Evolutionary conservation across 2,888 invertebrate species (phyloP).

Genomic region (Dorcus hopei): DNA sequence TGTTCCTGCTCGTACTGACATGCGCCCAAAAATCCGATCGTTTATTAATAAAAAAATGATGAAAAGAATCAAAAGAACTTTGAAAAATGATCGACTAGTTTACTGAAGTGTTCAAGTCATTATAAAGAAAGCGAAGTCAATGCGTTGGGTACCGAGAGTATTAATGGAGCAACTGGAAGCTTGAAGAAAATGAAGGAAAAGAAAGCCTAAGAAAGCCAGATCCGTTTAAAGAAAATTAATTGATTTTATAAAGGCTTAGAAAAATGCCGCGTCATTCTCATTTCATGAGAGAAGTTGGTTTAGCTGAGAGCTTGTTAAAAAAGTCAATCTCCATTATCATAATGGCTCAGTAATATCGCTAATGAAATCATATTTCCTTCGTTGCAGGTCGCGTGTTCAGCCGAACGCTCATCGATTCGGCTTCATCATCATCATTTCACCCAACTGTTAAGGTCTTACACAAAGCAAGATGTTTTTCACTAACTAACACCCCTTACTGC

Average conservation of each 20-base stretch:
- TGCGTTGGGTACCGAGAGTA: too few relatives aligned
- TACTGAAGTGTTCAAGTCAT: too few relatives aligned
- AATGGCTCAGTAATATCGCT: constrained; percentile 28
- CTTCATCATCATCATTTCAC: not conserved
- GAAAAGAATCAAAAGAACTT: too few relatives aligned
- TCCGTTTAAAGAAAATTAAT: constrained; percentile 19
- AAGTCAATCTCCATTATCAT: constrained; percentile 23
- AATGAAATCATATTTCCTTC: constrained; percentile 34
- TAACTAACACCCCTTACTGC: not conserved
- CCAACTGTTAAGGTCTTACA: not conserved
- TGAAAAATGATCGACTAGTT: too few relatives aligned
- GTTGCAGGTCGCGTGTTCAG: constrained; percentile 27
- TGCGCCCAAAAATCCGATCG: too few relatives aligned
- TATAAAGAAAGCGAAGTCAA: too few relatives aligned
- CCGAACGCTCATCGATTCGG: constrained; percentile 17
- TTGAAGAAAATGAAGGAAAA: constrained; percentile 1
- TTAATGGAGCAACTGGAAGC: too few relatives aligned
- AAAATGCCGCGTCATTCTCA: constrained; percentile 13
- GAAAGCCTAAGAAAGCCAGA: constrained; percentile 7
- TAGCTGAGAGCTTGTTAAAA: constrained; percentile 5
- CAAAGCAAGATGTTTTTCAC: too few relatives aligned
- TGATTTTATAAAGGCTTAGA: constrained; percentile 10
- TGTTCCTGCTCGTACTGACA: too few relatives aligned
- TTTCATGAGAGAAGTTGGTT: constrained; percentile 3
- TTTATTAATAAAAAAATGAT: too few relatives aligned